Evolutionary conservation across 2,797 vertebrate genomes (phyloP).

Genomic region (Mormyrops attenuatus): DNA sequence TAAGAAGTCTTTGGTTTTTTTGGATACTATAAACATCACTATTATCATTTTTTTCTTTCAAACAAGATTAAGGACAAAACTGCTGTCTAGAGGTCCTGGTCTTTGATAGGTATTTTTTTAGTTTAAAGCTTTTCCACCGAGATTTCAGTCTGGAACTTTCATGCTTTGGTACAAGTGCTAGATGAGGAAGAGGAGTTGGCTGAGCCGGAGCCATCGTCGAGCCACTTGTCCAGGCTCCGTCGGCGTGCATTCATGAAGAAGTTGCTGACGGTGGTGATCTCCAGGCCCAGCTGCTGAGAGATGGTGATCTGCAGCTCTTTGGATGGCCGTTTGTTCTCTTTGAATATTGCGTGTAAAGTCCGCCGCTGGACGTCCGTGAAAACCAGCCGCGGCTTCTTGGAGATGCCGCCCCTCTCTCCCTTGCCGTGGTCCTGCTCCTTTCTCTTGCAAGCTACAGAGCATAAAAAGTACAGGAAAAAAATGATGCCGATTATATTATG

Average conservation of each 20-base stretch:
- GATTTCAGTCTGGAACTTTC: slow-evolving; percentile 78
- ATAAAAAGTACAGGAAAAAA: neutral
- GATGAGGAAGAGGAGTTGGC: slow-evolving; percentile 79
- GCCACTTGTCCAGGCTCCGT: slow-evolving; percentile 97
- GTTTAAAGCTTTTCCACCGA: slow-evolving; percentile 99
- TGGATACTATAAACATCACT: slow-evolving; percentile 97
- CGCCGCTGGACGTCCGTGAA: slow-evolving; percentile 98
- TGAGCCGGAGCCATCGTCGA: slow-evolving; percentile 86
- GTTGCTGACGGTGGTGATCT: slow-evolving; percentile 98
- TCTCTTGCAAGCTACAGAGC: slow-evolving; percentile 83
- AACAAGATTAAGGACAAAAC: slow-evolving; percentile 76
- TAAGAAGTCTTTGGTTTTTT: slow-evolving; percentile 99
- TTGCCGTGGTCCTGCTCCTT: slow-evolving; percentile 94
- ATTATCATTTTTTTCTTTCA: slow-evolving; percentile 63
- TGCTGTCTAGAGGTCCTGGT: slow-evolving; percentile 78
- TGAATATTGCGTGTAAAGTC: slow-evolving; percentile 99
- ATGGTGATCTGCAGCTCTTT: slow-evolving; percentile 99
- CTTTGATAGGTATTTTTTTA: slow-evolving; percentile 69
- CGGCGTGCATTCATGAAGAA: slow-evolving; percentile 99
- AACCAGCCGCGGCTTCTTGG: slow-evolving; percentile 94
- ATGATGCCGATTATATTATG: neutral
- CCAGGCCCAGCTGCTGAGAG: slow-evolving; percentile 95
- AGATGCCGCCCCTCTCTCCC: slow-evolving; percentile 79
- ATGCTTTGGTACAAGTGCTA: slow-evolving; percentile 97
- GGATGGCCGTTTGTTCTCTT: slow-evolving; percentile 98